Evolutionary conservation across 2,113 vertebrate genomes (phyloP).

Genomic region (Cyprinodon variegatus): DNA sequence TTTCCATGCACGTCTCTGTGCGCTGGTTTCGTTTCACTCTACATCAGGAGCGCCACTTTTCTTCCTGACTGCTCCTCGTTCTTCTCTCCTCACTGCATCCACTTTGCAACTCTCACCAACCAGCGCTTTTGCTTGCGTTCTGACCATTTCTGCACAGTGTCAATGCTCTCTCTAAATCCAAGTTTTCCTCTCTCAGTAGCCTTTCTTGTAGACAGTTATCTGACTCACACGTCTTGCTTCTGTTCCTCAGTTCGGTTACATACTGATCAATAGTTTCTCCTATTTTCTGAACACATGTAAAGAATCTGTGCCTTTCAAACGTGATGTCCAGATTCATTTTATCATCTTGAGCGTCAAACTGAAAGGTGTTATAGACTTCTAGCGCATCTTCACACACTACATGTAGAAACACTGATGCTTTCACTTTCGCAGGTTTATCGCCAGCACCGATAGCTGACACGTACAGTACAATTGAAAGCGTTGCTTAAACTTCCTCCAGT

Average conservation of each 20-base stretch:
- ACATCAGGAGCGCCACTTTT: background rate
- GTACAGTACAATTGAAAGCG: background rate
- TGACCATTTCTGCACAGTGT: background rate
- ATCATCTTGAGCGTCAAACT: background rate
- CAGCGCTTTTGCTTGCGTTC: background rate
- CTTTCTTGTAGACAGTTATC: background rate
- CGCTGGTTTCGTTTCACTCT: background rate
- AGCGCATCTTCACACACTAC: conserved; percentile 3
- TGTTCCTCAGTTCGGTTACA: background rate
- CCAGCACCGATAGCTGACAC: background rate
- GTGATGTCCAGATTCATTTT: background rate
- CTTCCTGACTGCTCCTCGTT: background rate
- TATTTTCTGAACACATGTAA: background rate
- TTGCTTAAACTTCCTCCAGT: background rate
- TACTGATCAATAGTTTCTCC: background rate
- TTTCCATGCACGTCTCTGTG: background rate
- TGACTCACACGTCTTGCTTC: conserved; percentile 1
- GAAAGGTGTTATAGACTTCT: background rate
- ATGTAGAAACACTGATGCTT: background rate
- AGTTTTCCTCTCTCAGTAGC: background rate
- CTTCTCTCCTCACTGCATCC: background rate
- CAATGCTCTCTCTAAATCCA: conserved; percentile 9
- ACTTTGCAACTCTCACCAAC: background rate
- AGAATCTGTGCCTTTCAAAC: conserved; percentile 21
- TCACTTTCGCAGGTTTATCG: background rate